Percentiles rank a stretch among this genome's conserved stretches.
Conservation (phyloP, 2,888 invertebrate genomes). For the Drosophila infuscata region DNA sequence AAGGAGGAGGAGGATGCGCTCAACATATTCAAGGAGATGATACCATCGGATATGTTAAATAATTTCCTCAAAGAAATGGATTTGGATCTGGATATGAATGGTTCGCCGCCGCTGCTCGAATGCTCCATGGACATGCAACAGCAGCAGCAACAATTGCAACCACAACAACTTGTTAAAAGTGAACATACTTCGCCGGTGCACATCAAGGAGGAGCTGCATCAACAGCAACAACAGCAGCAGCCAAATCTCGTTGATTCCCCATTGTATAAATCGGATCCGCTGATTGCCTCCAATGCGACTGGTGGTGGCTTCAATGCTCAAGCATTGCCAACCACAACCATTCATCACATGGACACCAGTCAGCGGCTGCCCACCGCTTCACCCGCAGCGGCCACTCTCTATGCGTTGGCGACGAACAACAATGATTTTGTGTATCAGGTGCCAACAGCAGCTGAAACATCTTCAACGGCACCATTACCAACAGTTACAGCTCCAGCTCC, state of each 20-base stretch:
- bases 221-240: conserved; percentile 36
- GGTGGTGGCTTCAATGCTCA: conserved; percentile 28
- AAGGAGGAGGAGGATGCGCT: conserved; percentile 84
- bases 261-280: conserved; percentile 79
- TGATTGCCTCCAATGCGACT: conserved; percentile 75
- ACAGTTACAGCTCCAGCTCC: conserved; percentile 14
- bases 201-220: conserved; percentile 68
- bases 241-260: conserved; percentile 50
- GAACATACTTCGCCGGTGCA: conserved; percentile 67
- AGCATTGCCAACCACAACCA: conserved; percentile 61
- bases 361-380: conserved; percentile 36
- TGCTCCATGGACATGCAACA: conserved; percentile 59
- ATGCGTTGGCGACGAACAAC: conserved; percentile 48
- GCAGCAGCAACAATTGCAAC: conserved; percentile 23
- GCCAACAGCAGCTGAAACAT: conserved; percentile 39
- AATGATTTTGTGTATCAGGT: conserved; percentile 73
- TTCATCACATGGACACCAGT: conserved; percentile 69
- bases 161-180: conserved; percentile 51
- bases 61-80: conserved; percentile 82
- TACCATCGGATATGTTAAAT: conserved; percentile 82
- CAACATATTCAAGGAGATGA: conserved; percentile 83
- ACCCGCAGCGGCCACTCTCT: conserved; percentile 58
- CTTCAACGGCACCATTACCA: conserved; percentile 38
- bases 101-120: conserved; percentile 54
- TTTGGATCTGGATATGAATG: conserved; percentile 73